Evolutionary conservation across 2,888 invertebrate species (phyloP).

Genomic region (Catocala sponsa): DNA sequence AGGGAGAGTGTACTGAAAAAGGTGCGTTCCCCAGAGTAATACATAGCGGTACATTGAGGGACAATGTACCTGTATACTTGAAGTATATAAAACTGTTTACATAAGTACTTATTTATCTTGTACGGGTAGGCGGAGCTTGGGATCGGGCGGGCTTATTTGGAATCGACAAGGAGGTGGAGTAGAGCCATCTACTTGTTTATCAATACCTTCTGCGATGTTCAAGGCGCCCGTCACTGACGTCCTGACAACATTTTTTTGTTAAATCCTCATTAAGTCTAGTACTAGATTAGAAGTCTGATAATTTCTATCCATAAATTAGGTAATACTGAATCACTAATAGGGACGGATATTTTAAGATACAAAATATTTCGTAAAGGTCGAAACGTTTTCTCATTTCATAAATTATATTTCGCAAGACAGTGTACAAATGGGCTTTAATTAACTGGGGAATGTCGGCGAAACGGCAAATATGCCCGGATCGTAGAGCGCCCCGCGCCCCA

Average conservation of each 20-base stretch:
- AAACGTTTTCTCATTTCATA: constrained; percentile 77
- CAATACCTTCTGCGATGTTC: constrained; percentile 54
- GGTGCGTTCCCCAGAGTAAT: constrained; percentile 33
- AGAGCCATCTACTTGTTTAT: constrained; percentile 75
- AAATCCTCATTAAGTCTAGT: neutral
- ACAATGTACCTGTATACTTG: constrained; percentile 67
- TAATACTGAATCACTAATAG: constrained; percentile 33
- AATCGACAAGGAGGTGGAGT: constrained; percentile 85
- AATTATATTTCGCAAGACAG: constrained; percentile 83
- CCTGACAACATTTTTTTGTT: too few species aligned
- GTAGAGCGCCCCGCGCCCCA: constrained; percentile 56
- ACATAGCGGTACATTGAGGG: constrained; percentile 42
- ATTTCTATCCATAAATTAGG: neutral
- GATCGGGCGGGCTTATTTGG: constrained; percentile 85
- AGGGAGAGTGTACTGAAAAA: neutral
- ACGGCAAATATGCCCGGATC: constrained; percentile 80
- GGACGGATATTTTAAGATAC: constrained; percentile 57
- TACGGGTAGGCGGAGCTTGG: constrained; percentile 82
- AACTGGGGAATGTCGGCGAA: constrained; percentile 83
- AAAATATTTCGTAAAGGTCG: constrained; percentile 66
- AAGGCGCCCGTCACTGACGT: neutral
- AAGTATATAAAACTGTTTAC: constrained; percentile 77
- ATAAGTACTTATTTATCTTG: constrained; percentile 82
- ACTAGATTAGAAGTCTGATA: neutral
- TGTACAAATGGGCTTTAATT: constrained; percentile 86